Evolutionary conservation across 2,113 vertebrate genomes (phyloP), one percentile per base, ranked within the genome.

Genomic region (Pangasianodon gigas): DNA sequence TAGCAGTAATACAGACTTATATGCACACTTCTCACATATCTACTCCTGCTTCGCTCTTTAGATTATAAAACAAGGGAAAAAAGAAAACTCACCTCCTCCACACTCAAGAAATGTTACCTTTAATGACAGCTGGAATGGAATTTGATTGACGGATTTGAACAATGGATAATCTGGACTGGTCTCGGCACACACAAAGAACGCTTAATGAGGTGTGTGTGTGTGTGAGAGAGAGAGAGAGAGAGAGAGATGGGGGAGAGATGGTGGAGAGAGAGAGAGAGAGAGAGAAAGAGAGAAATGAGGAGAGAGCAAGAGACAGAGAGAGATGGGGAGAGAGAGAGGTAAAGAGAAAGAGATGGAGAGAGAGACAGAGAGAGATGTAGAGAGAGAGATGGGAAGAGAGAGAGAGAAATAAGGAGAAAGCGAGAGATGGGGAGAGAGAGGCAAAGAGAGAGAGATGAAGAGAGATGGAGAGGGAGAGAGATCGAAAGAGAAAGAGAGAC

Each of bases 121-220:
- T 77, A 85, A 60, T 85, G 41, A 48, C 14, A 51, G 29, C 71
- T 46, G 65, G 69, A 77, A 85, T 7, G 11, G 26, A 19, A 46
- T 62, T 75, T 89, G 88, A 89, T 46, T 19, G 88, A 89, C 54
- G 37, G 88, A 56, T 89, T 85, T 89, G 88, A 84, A 89, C 82
- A 89, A 89, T 85, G 58, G 44, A 69, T 77, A 89, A 89, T 89
- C 69, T 89, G 37, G 82, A 58, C 67, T 48, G 54, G 82, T 26
- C 88, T 62, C 14, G 16, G 26, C 29, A n/a, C 69, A 54, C 80
- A 89, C 88, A 89, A 89, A 85, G 88, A 77, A 46, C 67, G 4
- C 44, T 62, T 89, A 89, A 89, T 77, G 69, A 89, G 69, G 80
- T 88, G 56, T 48, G 75, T 51, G 79, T 54, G 44, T 65, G 32